A percentile compares a stretch with the other conserved stretches of the same genome.
Evolutionary conservation across 2,113 vertebrate species (phyloP).

Genomic region (Lutjanus erythropterus): DNA sequence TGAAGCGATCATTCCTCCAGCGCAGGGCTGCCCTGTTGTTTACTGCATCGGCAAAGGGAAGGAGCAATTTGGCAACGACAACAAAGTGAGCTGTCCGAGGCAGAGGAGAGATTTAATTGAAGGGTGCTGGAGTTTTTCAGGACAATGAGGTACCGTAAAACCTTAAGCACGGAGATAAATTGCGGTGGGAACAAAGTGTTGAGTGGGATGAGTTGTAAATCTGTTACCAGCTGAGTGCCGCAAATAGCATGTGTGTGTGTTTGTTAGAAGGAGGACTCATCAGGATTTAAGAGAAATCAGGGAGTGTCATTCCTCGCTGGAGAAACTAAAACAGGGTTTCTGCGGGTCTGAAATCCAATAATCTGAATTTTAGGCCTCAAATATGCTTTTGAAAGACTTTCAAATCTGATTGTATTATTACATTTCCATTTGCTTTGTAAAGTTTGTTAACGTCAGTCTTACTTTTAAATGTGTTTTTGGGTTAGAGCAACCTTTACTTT

Average conservation of each 20-base stretch:
- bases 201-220: slow-evolving; percentile 75
- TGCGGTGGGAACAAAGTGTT: slow-evolving; percentile 71
- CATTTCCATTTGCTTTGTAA: too few species aligned
- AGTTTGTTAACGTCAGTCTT: too few species aligned
- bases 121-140: slow-evolving; percentile 59
- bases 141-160: slow-evolving; percentile 75
- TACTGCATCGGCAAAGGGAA: slow-evolving; percentile 54
- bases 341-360: too few species aligned
- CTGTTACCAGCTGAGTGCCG: slow-evolving; percentile 59
- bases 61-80: slow-evolving; percentile 63
- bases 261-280: slow-evolving; percentile 17
- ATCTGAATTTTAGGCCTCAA: too few species aligned
- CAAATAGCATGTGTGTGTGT: slow-evolving; percentile 20
- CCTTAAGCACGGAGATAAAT: slow-evolving; percentile 65
- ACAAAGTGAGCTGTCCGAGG: slow-evolving; percentile 63
- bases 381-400: too few species aligned
- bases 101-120: slow-evolving; percentile 61
- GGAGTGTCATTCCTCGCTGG: neutral
- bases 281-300: slow-evolving; percentile 27
- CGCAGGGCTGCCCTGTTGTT: slow-evolving; percentile 54
- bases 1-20: slow-evolving; percentile 31
- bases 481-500: too few species aligned
- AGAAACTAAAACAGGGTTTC: too few species aligned
- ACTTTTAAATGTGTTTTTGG: too few species aligned
- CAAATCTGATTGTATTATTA: too few species aligned